Percentiles rank a stretch among this genome's conserved stretches.
Evolutionary conservation across 2,888 invertebrate species (phyloP).

Genomic region (Tricholauxania praeusta): DNA sequence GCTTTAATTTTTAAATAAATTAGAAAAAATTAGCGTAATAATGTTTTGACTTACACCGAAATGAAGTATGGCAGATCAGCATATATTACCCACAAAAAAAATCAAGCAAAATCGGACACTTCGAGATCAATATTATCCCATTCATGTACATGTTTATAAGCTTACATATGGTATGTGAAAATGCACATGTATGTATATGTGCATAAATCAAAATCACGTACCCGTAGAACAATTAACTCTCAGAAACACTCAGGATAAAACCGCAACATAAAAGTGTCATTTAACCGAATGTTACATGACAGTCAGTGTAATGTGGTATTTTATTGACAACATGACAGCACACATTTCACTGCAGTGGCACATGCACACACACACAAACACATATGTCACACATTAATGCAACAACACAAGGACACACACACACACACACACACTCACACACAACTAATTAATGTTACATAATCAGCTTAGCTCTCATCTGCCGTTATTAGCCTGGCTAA

Average conservation of each 20-base stretch:
- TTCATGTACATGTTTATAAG: no score
- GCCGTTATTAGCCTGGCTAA: slow-evolving; percentile 28
- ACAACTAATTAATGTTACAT: neutral
- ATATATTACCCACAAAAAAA: no score
- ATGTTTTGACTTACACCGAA: no score
- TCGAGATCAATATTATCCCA: no score
- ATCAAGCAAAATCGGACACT: no score
- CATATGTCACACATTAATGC: no score
- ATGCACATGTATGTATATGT: no score
- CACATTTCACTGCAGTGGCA: neutral
- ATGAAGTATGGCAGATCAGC: no score
- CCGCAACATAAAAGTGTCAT: slow-evolving; percentile 12
- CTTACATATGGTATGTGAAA: no score
- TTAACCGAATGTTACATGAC: slow-evolving; percentile 42
- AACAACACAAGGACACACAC: neutral
- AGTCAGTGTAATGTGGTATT: slow-evolving; percentile 39
- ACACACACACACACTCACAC: slow-evolving; percentile 5
- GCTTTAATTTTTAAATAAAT: no score
- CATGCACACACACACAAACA: neutral
- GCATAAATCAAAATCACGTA: no score
- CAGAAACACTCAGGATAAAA: neutral
- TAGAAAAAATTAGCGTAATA: no score
- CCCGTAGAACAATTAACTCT: neutral
- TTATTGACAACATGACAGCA: slow-evolving; percentile 39
- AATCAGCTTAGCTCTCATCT: slow-evolving; percentile 15